A percentile compares a stretch with the other conserved stretches of the same genome.
These are phyloP conservation scores for Tringa solitaria DNA, from an alignment of 2,113 vertebrate species.

Conservation along the genomic window DNA sequence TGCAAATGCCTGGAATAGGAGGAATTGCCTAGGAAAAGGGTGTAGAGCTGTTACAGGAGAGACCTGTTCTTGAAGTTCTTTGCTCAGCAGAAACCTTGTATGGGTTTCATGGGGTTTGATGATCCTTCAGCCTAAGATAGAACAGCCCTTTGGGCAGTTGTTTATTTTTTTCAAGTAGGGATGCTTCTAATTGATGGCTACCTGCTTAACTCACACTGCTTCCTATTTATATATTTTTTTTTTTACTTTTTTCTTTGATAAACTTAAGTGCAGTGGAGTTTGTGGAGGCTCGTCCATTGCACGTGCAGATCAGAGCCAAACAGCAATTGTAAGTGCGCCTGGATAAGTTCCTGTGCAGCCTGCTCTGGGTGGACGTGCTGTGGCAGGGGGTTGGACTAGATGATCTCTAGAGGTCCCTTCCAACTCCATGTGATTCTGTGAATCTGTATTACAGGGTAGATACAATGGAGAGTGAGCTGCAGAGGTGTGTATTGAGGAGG, in stretches of 20 bases:
- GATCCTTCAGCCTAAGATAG: not conserved
- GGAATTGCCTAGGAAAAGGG: not conserved
- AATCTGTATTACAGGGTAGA: too few species aligned
- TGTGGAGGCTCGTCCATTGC: not conserved
- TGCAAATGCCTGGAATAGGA: not conserved
- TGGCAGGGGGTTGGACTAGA: too few species aligned
- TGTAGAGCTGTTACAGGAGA: not conserved
- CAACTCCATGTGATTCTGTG: too few species aligned
- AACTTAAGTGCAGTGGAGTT: not conserved
- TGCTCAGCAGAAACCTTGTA: not conserved
- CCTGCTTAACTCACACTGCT: not conserved
- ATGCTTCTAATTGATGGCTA: not conserved
- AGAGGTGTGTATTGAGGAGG: fast-evolving
- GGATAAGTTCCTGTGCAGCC: too few species aligned
- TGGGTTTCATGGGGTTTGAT: not conserved
- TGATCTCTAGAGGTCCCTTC: too few species aligned
- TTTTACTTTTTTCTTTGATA: not conserved
- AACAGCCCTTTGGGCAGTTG: not conserved
- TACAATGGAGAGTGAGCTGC: not conserved
- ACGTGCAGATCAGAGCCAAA: not conserved
- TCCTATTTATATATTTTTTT: not conserved
- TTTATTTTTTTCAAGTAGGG: not conserved
- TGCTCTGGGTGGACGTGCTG: too few species aligned
- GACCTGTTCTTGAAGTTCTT: not conserved
- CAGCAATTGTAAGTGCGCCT: fast-evolving